phyloP scores from a whole-genome alignment of 2,113 vertebrate species.

The Leptobrachium ailaonicum region DNA sequence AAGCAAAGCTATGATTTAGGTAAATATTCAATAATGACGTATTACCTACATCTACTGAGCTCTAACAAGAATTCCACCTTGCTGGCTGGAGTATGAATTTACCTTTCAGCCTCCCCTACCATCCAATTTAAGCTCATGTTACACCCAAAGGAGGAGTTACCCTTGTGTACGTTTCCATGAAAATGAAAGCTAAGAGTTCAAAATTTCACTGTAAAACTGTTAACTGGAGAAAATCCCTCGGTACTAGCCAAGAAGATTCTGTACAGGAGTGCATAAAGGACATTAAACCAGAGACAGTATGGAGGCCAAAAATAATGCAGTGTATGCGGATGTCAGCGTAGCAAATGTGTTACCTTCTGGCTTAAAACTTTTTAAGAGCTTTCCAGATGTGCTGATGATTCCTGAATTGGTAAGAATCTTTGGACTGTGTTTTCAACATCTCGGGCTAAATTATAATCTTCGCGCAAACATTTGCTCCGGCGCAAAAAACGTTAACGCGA shows the following conservation, averaged over 20 bases:
- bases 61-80: not conserved
- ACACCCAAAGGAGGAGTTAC: not conserved
- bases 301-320: not conserved
- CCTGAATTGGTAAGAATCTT: not conserved
- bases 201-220: no score
- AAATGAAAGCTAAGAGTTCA: not conserved
- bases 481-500: no score
- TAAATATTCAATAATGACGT: not conserved
- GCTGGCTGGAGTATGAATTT: not conserved
- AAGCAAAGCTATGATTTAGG: no score
- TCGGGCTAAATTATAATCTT: no score
- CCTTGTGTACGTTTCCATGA: not conserved
- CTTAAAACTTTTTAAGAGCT: not conserved
- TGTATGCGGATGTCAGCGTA: not conserved
- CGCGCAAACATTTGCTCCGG: no score
- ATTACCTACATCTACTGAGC: not conserved
- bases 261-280: no score
- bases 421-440: not conserved
- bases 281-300: not conserved
- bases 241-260: no score
- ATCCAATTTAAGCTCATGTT: not conserved
- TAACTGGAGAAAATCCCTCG: no score
- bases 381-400: conserved; percentile 17
- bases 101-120: not conserved
- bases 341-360: not conserved